Percentiles rank a stretch among this genome's conserved stretches.
Evolutionary conservation across 2,888 invertebrate genomes (phyloP).

Genomic region (Ochropleura leucogaster): DNA sequence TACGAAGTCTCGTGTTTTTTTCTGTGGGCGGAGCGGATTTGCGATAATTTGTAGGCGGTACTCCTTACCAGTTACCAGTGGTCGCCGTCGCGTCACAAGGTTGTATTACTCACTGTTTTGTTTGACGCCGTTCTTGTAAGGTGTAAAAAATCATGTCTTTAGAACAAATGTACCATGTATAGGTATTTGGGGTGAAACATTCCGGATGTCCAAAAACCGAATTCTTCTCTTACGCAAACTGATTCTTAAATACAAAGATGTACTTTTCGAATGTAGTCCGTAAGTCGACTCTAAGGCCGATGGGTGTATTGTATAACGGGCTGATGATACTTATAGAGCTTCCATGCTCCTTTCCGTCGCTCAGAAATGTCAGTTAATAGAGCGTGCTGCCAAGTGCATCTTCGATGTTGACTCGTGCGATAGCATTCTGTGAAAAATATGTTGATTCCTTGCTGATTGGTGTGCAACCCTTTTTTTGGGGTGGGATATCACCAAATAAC

Average conservation of each 20-base stretch:
- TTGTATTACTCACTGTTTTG: constrained; percentile 81
- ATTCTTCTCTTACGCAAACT: not conserved
- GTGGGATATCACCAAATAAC: too few species aligned
- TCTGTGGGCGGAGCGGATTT: constrained; percentile 87
- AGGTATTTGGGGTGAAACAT: constrained; percentile 24
- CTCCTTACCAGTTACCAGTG: constrained; percentile 70
- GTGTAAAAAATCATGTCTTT: constrained; percentile 54
- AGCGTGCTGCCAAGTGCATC: too few species aligned
- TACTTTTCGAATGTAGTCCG: not conserved
- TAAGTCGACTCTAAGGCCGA: not conserved
- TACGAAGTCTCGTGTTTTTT: constrained; percentile 71
- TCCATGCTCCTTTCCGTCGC: not conserved
- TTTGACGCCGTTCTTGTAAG: constrained; percentile 60
- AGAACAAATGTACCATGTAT: constrained; percentile 12
- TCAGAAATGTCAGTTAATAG: not conserved
- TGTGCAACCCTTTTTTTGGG: not conserved
- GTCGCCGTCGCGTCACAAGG: constrained; percentile 80
- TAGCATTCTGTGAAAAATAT: not conserved
- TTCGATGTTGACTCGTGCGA: too few species aligned
- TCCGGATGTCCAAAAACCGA: constrained; percentile 7
- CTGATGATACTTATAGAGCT: not conserved
- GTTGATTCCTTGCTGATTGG: not conserved
- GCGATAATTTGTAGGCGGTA: constrained; percentile 85
- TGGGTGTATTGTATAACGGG: too few species aligned
- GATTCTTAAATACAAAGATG: not conserved